These are phyloP conservation scores for Limnothrissa miodon DNA, from an alignment of 2,113 vertebrate species.

Conservation along the genomic window DNA sequence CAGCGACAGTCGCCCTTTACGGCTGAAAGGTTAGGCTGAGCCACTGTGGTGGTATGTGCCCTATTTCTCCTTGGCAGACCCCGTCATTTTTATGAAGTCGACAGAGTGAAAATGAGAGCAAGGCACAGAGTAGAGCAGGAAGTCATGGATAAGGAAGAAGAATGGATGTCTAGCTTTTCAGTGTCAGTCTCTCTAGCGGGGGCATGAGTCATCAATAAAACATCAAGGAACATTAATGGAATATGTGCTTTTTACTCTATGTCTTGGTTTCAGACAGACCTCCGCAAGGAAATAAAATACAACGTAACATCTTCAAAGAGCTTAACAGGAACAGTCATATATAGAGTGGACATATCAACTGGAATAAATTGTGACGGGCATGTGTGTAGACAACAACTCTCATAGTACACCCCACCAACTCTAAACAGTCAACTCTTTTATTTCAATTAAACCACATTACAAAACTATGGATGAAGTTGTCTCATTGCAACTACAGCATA, in stretches of 20 bases:
- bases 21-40: not conserved
- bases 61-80: not conserved
- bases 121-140: not conserved
- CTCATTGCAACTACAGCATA: too few species aligned
- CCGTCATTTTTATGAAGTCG: not conserved
- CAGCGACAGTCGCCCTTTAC: constrained; percentile 7
- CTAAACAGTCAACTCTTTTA: too few species aligned
- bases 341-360: too few species aligned
- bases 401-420: too few species aligned
- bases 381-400: too few species aligned
- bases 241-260: not conserved
- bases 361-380: too few species aligned
- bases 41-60: not conserved
- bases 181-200: not conserved
- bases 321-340: too few species aligned
- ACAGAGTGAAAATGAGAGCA: not conserved
- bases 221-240: not conserved
- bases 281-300: not conserved
- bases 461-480: not conserved
- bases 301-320: not conserved
- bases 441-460: too few species aligned
- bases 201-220: not conserved
- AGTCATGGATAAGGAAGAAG: not conserved
- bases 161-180: not conserved
- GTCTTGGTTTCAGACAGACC: not conserved